Percentiles rank a stretch among this genome's conserved stretches.
phyloP scores from a whole-genome alignment of 2,888 invertebrate species.

The Chydorus sphaericus region DNA sequence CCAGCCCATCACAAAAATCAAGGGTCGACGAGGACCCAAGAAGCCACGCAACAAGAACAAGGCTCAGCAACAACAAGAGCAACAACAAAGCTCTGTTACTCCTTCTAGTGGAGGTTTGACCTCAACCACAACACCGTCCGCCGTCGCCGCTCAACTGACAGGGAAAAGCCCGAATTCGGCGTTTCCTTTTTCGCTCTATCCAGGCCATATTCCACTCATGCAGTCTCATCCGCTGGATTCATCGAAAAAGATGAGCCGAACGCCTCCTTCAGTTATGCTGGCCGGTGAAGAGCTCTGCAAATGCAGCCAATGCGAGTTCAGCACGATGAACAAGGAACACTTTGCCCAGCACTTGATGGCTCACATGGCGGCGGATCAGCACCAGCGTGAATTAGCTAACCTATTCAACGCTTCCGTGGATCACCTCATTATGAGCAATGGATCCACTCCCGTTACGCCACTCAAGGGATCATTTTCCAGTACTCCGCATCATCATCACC shows the following conservation, averaged over 20 bases:
- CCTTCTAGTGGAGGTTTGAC: neutral
- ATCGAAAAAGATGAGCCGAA: neutral
- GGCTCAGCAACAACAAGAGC: neutral
- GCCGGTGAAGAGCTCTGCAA: slow-evolving; percentile 18
- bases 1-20: neutral
- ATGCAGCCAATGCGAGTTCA: slow-evolving; percentile 31
- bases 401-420: neutral
- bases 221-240: neutral
- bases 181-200: neutral
- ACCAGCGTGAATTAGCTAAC: slow-evolving; percentile 15
- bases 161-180: slow-evolving; percentile 16
- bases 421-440: slow-evolving; percentile 4
- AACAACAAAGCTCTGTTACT: neutral
- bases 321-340: slow-evolving; percentile 24
- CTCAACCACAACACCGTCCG: slow-evolving; percentile 48
- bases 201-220: neutral
- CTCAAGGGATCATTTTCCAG: slow-evolving; percentile 16
- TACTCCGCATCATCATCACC: slow-evolving; percentile 11
- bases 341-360: slow-evolving; percentile 29
- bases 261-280: neutral
- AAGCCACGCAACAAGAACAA: neutral
- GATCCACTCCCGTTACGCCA: slow-evolving; percentile 6
- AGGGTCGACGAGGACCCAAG: neutral
- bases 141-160: slow-evolving; percentile 33
- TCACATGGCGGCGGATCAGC: slow-evolving; percentile 24